Conservation (phyloP, 2,797 vertebrate genomes). For the Esox masquinongy region DNA sequence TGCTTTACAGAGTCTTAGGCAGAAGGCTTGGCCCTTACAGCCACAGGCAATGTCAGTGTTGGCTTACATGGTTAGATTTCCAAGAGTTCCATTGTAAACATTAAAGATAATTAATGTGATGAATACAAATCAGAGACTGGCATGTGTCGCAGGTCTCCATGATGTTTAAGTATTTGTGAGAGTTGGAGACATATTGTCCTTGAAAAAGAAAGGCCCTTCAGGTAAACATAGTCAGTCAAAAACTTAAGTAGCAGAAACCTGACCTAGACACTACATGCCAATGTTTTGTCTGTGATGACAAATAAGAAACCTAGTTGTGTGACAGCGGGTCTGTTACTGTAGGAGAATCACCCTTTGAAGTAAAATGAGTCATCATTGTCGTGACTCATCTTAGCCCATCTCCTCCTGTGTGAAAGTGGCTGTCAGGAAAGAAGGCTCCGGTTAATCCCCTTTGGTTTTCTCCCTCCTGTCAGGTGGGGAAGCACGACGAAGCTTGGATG, state of each 20-base stretch:
- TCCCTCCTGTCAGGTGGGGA: conserved; percentile 83
- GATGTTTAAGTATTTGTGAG: background rate
- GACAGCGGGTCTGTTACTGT: conserved; percentile 38
- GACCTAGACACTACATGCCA: background rate
- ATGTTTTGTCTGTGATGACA: conserved; percentile 14
- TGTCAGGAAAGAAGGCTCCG: conserved; percentile 22
- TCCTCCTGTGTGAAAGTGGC: conserved; percentile 28
- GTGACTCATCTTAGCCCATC: conserved; percentile 50
- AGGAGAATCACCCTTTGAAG: conserved; percentile 56
- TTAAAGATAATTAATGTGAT: background rate
- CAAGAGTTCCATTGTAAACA: background rate
- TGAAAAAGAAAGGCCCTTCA: conserved; percentile 6
- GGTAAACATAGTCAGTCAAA: conserved; percentile 33
- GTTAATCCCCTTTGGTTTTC: conserved; percentile 41
- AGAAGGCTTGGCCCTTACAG: background rate
- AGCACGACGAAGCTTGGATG: conserved; percentile 99
- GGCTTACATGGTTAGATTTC: background rate
- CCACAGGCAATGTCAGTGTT: background rate
- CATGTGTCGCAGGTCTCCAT: background rate
- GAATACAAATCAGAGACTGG: background rate
- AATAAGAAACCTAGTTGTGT: conserved; percentile 33
- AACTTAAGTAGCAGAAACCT: conserved; percentile 6
- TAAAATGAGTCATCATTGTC: conserved; percentile 56
- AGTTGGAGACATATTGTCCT: background rate
- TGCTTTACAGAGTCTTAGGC: background rate